A percentile compares a stretch with the other conserved stretches of the same genome.
phyloP scores from a whole-genome alignment of 2,888 invertebrate genomes.

The Drosophila meridiana region DNA sequence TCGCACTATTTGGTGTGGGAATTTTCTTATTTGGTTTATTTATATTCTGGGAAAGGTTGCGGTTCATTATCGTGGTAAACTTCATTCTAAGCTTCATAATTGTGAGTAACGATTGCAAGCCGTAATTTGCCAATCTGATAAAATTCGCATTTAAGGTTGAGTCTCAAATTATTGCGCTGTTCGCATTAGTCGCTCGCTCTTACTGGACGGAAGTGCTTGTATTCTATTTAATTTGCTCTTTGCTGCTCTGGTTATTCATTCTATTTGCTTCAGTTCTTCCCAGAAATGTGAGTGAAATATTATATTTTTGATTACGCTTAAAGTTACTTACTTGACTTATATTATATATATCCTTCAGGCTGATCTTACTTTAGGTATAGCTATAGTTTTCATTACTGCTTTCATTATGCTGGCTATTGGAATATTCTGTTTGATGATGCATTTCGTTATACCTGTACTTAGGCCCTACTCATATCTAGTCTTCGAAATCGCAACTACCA shows the following conservation, averaged over 20 bases:
- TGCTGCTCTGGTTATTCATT: slow-evolving; percentile 29
- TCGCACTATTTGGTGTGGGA: slow-evolving; percentile 35
- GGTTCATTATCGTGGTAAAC: slow-evolving; percentile 25
- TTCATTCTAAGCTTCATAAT: slow-evolving; percentile 34
- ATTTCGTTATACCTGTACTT: neutral
- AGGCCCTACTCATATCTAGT: slow-evolving; percentile 17
- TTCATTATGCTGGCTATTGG: slow-evolving; percentile 49
- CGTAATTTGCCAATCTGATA: neutral
- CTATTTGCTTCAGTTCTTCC: slow-evolving; percentile 45
- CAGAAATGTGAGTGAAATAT: slow-evolving; percentile 20
- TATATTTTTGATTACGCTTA: neutral
- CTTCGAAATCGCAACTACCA: slow-evolving; percentile 28
- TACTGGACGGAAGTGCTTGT: slow-evolving; percentile 38
- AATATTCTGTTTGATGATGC: slow-evolving; percentile 32
- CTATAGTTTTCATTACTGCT: slow-evolving; percentile 55
- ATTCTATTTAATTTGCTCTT: slow-evolving; percentile 29
- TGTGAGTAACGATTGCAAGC: slow-evolving; percentile 35
- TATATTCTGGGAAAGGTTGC: slow-evolving; percentile 52
- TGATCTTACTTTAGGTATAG: slow-evolving; percentile 62
- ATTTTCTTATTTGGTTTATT: slow-evolving; percentile 39
- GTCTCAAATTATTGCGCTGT: slow-evolving; percentile 59
- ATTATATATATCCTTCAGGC: slow-evolving; percentile 26
- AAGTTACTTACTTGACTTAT: neutral
- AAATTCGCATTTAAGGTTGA: slow-evolving; percentile 37
- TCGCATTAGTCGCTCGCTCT: slow-evolving; percentile 16